These are phyloP conservation scores for Formica selysi DNA, from an alignment of 1,140 invertebrate genomes.

Conservation along the genomic window DNA sequence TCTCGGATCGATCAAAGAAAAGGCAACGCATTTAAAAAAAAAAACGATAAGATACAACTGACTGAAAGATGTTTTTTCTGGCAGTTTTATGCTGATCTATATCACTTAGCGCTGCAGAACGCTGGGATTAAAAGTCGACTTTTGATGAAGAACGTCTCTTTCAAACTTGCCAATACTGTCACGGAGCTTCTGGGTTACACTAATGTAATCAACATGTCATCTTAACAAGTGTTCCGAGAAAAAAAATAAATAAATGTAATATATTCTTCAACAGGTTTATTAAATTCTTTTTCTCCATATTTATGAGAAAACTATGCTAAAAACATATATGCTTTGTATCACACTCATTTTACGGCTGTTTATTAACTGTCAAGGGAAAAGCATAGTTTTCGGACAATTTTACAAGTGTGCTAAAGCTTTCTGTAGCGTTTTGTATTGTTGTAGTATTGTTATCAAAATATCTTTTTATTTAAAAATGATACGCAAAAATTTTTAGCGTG, in stretches of 20 bases:
- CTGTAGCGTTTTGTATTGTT: too few relatives aligned
- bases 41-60: not conserved
- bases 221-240: constrained; percentile 68
- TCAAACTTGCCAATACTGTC: constrained; percentile 81
- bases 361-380: too few relatives aligned
- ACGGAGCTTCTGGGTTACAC: constrained; percentile 81
- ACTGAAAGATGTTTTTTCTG: constrained; percentile 65
- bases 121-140: constrained; percentile 83
- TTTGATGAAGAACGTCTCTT: constrained; percentile 81
- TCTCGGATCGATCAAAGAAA: not conserved
- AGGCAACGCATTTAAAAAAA: not conserved
- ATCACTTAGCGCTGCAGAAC: constrained; percentile 86
- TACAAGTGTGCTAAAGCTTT: too few relatives aligned
- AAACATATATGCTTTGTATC: too few relatives aligned
- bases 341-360: too few relatives aligned
- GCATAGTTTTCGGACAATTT: too few relatives aligned
- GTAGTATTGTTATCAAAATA: too few relatives aligned
- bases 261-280: not conserved
- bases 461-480: too few relatives aligned
- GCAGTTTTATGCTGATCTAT: constrained; percentile 91
- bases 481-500: too few relatives aligned
- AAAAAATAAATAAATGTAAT: constrained; percentile 6
- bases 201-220: constrained; percentile 85
- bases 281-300: not conserved
- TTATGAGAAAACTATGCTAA: not conserved